These are phyloP conservation scores for Trichonephila clavipes DNA, from an alignment of 1,140 invertebrate species.

Conservation along the genomic window DNA sequence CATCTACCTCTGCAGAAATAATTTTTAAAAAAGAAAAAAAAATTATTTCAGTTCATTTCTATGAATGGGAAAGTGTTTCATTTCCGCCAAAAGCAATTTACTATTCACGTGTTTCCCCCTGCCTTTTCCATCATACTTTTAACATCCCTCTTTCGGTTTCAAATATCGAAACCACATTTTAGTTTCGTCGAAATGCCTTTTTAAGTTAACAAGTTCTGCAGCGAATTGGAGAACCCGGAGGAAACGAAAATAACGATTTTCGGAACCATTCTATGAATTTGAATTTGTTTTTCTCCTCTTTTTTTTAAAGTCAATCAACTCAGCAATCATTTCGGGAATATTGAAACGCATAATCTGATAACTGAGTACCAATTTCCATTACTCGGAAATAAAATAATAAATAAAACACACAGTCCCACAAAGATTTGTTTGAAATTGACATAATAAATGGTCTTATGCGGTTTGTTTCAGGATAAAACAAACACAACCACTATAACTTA, in stretches of 20 bases:
- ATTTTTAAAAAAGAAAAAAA: not conserved
- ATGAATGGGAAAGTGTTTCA: not conserved
- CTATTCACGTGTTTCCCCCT: not conserved
- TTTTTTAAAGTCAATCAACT: not conserved
- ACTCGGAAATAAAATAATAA: not conserved
- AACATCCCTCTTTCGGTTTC: not conserved
- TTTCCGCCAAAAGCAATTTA: not conserved
- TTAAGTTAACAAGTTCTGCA: not conserved
- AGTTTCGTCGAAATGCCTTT: not conserved
- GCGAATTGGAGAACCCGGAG: not conserved
- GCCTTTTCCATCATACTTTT: not conserved
- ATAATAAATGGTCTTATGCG: not conserved
- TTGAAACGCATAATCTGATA: not conserved
- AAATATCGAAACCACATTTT: not conserved
- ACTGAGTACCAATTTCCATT: not conserved
- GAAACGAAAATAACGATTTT: not conserved
- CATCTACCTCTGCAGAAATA: not conserved
- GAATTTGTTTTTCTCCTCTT: not conserved
- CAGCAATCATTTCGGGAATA: not conserved
- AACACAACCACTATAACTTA: too few species aligned
- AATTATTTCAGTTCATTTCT: not conserved
- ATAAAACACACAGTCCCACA: not conserved
- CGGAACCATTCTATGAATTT: not conserved
- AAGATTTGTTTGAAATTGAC: not conserved
- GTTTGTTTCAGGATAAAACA: not conserved